Evolutionary conservation across 2,113 vertebrate species (phyloP).

Genomic region (Macquaria australasica): DNA sequence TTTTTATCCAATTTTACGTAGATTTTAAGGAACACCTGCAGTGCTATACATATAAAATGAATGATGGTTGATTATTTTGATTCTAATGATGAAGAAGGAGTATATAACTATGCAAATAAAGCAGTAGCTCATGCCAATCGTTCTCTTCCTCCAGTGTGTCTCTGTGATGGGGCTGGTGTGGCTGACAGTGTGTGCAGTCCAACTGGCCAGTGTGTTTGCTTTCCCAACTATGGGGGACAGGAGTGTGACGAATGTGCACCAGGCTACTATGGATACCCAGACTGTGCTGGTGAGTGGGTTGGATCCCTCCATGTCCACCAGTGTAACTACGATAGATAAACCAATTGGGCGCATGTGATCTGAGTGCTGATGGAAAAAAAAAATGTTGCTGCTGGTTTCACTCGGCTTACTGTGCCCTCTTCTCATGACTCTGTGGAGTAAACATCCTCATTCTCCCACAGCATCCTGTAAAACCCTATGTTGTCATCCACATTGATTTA

Average conservation of each 20-base stretch:
- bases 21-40: not conserved
- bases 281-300: constrained; percentile 82
- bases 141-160: constrained; percentile 74
- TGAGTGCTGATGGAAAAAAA: constrained; percentile 35
- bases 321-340: constrained; percentile 21
- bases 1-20: not conserved
- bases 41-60: not conserved
- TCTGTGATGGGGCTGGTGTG: constrained; percentile 82
- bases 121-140: not conserved
- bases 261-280: constrained; percentile 85
- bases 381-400: constrained; percentile 42
- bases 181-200: constrained; percentile 70
- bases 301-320: not conserved
- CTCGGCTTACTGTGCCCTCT: constrained; percentile 46
- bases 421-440: constrained; percentile 62
- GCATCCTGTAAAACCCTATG: constrained; percentile 7
- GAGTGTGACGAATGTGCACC: constrained; percentile 82
- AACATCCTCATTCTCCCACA: constrained; percentile 58
- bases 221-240: constrained; percentile 72
- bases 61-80: not conserved
- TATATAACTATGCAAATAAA: not conserved
- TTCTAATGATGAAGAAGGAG: not conserved
- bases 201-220: constrained; percentile 83
- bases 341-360: constrained; percentile 1
- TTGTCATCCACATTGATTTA: constrained; percentile 36